phyloP scores from a whole-genome alignment of 2,888 invertebrate genomes.

The Iphiclides podalirius region DNA sequence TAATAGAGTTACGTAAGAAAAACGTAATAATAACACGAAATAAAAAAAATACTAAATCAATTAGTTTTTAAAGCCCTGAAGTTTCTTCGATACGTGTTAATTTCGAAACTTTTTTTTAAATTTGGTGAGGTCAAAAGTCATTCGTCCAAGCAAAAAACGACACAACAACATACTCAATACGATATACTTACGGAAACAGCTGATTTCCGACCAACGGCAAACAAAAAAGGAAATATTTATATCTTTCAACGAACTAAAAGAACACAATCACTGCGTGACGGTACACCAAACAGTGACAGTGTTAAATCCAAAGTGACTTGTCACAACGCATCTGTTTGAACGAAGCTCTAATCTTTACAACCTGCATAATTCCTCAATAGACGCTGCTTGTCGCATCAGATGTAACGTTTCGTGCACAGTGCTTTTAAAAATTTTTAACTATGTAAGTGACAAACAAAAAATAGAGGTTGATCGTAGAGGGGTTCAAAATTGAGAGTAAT shows the following conservation, averaged over 20 bases:
- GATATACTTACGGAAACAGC: slow-evolving; percentile 9
- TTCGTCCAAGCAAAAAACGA: too few relatives aligned
- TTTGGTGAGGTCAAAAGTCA: too few relatives aligned
- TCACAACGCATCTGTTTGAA: slow-evolving; percentile 36
- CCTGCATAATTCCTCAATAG: slow-evolving; percentile 28
- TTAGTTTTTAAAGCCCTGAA: neutral
- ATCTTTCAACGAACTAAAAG: slow-evolving; percentile 24
- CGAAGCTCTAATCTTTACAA: slow-evolving; percentile 35
- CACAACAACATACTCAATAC: too few relatives aligned
- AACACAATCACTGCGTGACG: slow-evolving; percentile 42
- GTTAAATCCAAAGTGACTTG: slow-evolving; percentile 37
- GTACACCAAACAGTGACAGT: slow-evolving; percentile 43
- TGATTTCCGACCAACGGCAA: neutral
- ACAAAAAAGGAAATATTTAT: neutral
- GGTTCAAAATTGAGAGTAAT: too few relatives aligned
- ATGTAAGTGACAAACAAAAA: too few relatives aligned
- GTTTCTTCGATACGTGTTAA: neutral
- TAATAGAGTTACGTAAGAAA: too few relatives aligned
- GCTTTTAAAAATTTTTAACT: neutral
- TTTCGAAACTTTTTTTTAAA: neutral
- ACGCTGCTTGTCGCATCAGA: slow-evolving; percentile 25
- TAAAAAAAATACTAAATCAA: too few relatives aligned
- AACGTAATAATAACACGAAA: too few relatives aligned
- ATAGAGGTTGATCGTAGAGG: too few relatives aligned
- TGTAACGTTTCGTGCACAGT: slow-evolving; percentile 8